Evolutionary conservation across 2,797 vertebrate species (phyloP), one percentile per base, ranked within the genome.

Genomic region (Molossus molossus): DNA sequence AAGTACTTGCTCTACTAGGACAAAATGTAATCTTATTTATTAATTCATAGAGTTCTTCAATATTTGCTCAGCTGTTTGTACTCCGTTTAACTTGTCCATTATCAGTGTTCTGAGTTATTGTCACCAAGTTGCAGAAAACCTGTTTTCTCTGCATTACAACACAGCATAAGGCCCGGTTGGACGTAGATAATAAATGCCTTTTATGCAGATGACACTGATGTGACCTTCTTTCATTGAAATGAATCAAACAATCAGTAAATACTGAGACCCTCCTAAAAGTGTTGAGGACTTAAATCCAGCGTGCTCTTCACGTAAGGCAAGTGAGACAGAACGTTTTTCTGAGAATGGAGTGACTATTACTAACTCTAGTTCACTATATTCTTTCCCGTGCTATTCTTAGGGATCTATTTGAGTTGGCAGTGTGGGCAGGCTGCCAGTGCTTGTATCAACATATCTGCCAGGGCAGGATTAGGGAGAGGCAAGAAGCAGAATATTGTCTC

Each of bases 31-130:
- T 64, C 73, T 88, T 89, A 67, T 91, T 95, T 86, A 87, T 87
- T 69, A 93, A 91, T 81, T 37, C 12, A 4, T 12, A 60, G 75
- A 37, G 20, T 64, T 90, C n/a, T 77, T 79, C 33, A 91, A 62
- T 97, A 80, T 98, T 98, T 98, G 80, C 53, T 93, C 95, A 97
- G 97, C 95, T 98, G 97, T 64, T 65, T 79, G 50, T 55, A 53
- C 29, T 87, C 69, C 64, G 8, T 94, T 65, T 60, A 72, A 12
- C 53, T 85, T 93, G 40, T 86, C 50, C 23, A 15, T 48, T 48
- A 48, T 76, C 72, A 69, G 70, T 33, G 25, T 88, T 96, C 75
- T 84, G 21, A 64, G 53, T 92, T 85, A 62, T 75, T 83, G 45
- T 67, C 55, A 94, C 67, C 57, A 79, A 85, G 64, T 81, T 73